A percentile compares a stretch with the other conserved stretches of the same genome.
Conservation (phyloP, 2,113 vertebrate species). For the Pongo abelii region DNA sequence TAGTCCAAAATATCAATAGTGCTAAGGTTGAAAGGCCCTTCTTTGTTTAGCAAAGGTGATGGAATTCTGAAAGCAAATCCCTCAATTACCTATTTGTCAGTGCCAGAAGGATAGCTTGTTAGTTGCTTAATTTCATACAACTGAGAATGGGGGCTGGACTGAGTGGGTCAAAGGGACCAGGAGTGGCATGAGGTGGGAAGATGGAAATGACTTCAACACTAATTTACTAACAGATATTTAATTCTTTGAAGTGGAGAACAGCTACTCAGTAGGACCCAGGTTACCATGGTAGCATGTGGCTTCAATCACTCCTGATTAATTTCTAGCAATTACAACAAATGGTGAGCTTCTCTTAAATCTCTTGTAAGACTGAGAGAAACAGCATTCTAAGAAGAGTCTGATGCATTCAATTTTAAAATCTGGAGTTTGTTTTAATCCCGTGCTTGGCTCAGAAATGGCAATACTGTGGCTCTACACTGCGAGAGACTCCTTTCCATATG, state of each 20-base stretch:
- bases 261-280: constrained; percentile 68
- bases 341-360: constrained; percentile 66
- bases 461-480: background rate
- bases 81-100: background rate
- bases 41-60: background rate
- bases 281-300: constrained; percentile 81
- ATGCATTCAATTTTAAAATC: constrained; percentile 64
- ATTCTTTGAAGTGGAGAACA: constrained; percentile 50
- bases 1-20: background rate
- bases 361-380: constrained; percentile 53
- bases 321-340: constrained; percentile 81
- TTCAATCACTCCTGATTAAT: constrained; percentile 82
- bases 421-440: constrained; percentile 32
- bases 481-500: constrained; percentile 12
- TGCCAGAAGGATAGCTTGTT: background rate
- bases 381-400: constrained; percentile 53
- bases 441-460: constrained; percentile 35
- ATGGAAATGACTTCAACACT: background rate
- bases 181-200: background rate
- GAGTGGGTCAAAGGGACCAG: background rate
- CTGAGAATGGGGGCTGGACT: background rate
- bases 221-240: constrained; percentile 52
- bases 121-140: background rate
- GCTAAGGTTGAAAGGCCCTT: background rate
- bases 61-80: constrained; percentile 15